phyloP scores from a whole-genome alignment of 2,797 vertebrate species.

The Pempheris klunzingeri region DNA sequence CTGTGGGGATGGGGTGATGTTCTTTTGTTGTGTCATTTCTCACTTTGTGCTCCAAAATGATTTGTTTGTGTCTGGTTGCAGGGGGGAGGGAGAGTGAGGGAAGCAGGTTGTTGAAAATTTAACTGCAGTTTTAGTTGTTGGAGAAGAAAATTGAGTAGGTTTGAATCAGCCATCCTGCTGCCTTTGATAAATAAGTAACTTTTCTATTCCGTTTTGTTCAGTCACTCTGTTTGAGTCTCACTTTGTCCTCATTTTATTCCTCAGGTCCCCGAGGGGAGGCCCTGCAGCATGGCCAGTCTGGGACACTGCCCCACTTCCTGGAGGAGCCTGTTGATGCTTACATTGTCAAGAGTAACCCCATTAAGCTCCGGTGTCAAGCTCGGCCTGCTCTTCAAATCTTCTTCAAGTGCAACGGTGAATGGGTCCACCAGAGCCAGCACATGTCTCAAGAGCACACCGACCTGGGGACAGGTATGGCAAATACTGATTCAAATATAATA shows the following conservation, averaged over 20 bases:
- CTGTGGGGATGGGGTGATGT: not conserved
- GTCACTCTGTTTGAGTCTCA: not conserved
- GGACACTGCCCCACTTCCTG: constrained; percentile 95
- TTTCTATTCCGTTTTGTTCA: not conserved
- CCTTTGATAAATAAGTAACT: not conserved
- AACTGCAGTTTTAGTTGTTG: too few species aligned
- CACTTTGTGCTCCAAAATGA: constrained; percentile 25
- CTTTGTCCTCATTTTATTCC: not conserved
- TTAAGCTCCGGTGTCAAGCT: constrained; percentile 92
- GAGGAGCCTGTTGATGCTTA: constrained; percentile 96
- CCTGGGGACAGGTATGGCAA: constrained; percentile 89
- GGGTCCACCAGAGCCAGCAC: constrained; percentile 98
- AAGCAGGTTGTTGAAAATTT: too few species aligned
- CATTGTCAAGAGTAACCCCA: constrained; percentile 97
- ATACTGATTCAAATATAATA: not conserved
- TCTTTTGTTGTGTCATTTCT: constrained; percentile 46
- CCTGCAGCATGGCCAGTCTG: constrained; percentile 84
- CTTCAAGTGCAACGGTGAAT: constrained; percentile 99
- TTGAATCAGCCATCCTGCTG: not conserved
- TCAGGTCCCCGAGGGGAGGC: constrained; percentile 81
- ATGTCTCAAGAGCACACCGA: constrained; percentile 92
- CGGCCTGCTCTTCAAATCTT: constrained; percentile 97
- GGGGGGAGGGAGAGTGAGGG: constrained; percentile 10
- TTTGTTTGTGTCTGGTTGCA: constrained; percentile 29
- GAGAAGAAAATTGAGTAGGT: not conserved